Evolutionary conservation across 2,888 invertebrate genomes (phyloP), one percentile per base, ranked within the genome.

Genomic region (Epirrhoe tristata): DNA sequence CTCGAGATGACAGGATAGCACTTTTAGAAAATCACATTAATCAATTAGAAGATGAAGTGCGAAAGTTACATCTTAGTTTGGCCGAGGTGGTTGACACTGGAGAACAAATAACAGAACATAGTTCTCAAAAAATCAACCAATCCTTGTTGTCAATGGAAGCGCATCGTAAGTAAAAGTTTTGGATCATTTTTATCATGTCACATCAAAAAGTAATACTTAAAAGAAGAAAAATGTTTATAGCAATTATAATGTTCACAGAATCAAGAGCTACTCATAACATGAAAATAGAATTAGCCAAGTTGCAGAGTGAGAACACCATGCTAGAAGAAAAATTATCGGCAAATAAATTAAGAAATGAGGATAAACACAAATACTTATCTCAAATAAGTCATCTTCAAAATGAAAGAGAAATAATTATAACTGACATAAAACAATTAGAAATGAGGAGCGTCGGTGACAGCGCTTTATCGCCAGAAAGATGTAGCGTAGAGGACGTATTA

Each of bases 191-290:
- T 43, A 1, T 36, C 7, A 43, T 43, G 12, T 43, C 5, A 10
- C 12, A 12, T 12, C 12, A 12, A 4, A 10, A n/a, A n/a, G n/a
- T n/a, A n/a, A n/a, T n/a, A n/a, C n/a, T n/a, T n/a, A n/a, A n/a
- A n/a, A n/a, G n/a, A n/a, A n/a, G 1, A 12, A 43, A 10, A 43
- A 43, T 1, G 4, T 43, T 34, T 4, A 34, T 12, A n/a, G 4
- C 39, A 51, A 32, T 31, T 52, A 8, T 36, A 5, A 43, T 56
- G n/a, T 54, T 78, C 83, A 61, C 69, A 93, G 93, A 93, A 74
- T 91, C 93, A 0, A 90, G 81, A 77, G 89, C 91, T 65, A 86
- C 89, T n/a, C 93, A 91, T 75, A 89, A 93, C 69, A 90, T 93
- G 81, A 89, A 87, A 81, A 83, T 86, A 74, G 93, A 92, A 74